A percentile compares a stretch with the other conserved stretches of the same genome.
Evolutionary conservation across 2,797 vertebrate species (phyloP).

Genomic region (Rhinogobio ventralis): DNA sequence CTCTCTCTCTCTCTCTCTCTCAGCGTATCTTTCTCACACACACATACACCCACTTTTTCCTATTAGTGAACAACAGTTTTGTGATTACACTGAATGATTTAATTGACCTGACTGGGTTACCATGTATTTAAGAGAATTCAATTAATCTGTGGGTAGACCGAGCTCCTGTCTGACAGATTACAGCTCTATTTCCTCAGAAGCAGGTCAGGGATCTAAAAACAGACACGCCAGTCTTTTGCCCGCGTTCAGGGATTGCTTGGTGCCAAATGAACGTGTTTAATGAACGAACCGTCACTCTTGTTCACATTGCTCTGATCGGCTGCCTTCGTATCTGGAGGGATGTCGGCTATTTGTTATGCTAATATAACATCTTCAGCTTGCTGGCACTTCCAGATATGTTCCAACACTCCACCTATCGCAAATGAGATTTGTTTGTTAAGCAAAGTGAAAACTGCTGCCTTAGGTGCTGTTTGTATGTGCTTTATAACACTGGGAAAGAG

Average conservation of each 20-base stretch:
- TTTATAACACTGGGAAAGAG: conserved; percentile 22
- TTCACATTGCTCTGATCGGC: conserved; percentile 41
- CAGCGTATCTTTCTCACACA: neutral
- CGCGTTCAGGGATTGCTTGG: conserved; percentile 51
- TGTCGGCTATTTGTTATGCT: conserved; percentile 58
- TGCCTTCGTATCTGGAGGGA: conserved; percentile 50
- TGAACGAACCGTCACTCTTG: conserved; percentile 49
- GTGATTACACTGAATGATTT: conserved; percentile 81
- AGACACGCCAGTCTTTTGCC: conserved; percentile 60
- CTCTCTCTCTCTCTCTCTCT: neutral
- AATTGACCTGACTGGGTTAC: conserved; percentile 78
- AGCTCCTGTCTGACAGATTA: conserved; percentile 70
- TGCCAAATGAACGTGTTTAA: conserved; percentile 52
- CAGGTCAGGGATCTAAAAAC: conserved; percentile 67
- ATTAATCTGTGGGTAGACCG: conserved; percentile 71
- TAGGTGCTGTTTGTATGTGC: conserved; percentile 32
- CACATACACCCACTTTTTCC: conserved; percentile 46
- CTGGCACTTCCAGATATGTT: conserved; percentile 40
- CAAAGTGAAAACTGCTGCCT: conserved; percentile 47
- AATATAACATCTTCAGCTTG: conserved; percentile 55
- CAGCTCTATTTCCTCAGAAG: conserved; percentile 65
- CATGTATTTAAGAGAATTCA: conserved; percentile 74
- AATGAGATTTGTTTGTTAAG: conserved; percentile 50
- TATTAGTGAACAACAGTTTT: conserved; percentile 68
- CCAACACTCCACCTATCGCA: conserved; percentile 38